These are phyloP conservation scores for Arge pagana DNA, from an alignment of 2,888 invertebrate species.

Conservation along the genomic window DNA sequence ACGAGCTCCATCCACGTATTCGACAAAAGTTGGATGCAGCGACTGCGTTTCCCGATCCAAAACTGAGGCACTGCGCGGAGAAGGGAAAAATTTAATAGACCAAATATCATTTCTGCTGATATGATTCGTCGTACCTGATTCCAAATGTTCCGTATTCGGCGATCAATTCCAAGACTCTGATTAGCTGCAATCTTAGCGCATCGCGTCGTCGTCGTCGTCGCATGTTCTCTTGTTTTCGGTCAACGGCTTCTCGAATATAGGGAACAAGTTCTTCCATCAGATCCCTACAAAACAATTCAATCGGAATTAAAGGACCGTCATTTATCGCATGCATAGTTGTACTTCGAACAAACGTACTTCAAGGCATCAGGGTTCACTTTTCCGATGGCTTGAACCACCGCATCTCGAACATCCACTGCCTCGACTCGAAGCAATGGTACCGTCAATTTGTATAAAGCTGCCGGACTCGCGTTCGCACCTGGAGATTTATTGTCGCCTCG, in stretches of 20 bases:
- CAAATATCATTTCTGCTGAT: background rate
- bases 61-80: slow-evolving; percentile 77
- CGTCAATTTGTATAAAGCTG: slow-evolving; percentile 88
- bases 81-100: too few relatives aligned
- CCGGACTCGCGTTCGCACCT: slow-evolving; percentile 76
- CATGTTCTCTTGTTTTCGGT: slow-evolving; percentile 97
- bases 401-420: slow-evolving; percentile 90
- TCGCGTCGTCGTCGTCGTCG: slow-evolving; percentile 88
- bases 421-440: slow-evolving; percentile 93
- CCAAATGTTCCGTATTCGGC: slow-evolving; percentile 91
- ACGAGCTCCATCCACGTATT: slow-evolving; percentile 94
- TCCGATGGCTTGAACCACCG: slow-evolving; percentile 91
- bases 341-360: slow-evolving; percentile 68
- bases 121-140: slow-evolving; percentile 57
- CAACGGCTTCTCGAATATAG: slow-evolving; percentile 93
- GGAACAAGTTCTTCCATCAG: slow-evolving; percentile 93
- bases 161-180: slow-evolving; percentile 88
- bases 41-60: slow-evolving; percentile 82
- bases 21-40: slow-evolving; percentile 85
- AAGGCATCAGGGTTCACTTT: slow-evolving; percentile 94
- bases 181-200: slow-evolving; percentile 87
- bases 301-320: slow-evolving; percentile 12
- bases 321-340: background rate
- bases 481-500: slow-evolving; percentile 76
- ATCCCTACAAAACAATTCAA: slow-evolving; percentile 68